These are phyloP conservation scores for Bombus waltoni DNA, from an alignment of 1,140 invertebrate genomes.

Conservation along the genomic window DNA sequence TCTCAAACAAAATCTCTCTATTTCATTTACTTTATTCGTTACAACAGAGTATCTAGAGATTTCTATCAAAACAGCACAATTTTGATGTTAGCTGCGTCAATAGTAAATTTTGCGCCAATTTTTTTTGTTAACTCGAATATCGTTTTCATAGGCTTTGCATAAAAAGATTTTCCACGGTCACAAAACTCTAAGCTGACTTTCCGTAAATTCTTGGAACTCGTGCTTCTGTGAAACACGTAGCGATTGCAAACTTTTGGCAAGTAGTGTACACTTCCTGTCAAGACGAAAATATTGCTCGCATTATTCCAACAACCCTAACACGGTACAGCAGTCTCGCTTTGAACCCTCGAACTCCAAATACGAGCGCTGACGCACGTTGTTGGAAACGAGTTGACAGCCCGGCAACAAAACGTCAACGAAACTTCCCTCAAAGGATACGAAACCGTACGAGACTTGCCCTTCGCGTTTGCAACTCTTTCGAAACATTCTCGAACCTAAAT, in stretches of 20 bases:
- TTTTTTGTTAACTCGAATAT: neutral
- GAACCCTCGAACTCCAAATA: conserved; percentile 4
- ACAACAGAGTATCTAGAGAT: too few species aligned
- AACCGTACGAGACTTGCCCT: neutral
- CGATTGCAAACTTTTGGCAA: neutral
- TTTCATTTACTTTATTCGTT: too few species aligned
- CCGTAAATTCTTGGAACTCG: neutral
- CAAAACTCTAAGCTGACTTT: neutral
- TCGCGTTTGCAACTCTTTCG: neutral
- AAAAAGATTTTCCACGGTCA: neutral
- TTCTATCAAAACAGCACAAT: neutral
- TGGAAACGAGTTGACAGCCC: conserved; percentile 6
- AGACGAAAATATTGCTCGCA: neutral
- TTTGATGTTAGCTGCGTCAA: too few species aligned
- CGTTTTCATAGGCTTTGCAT: neutral
- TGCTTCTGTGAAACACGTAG: too few species aligned
- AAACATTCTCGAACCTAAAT: neutral
- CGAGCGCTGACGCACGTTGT: too few species aligned
- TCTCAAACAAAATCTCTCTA: too few species aligned
- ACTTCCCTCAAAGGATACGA: neutral
- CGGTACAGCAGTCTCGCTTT: neutral
- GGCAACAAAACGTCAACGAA: conserved; percentile 5
- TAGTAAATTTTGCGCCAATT: too few species aligned
- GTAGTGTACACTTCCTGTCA: neutral
- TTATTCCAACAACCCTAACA: neutral